Percentiles rank a stretch among this genome's conserved stretches.
These are phyloP conservation scores for Sebastes trivittatus DNA, from an alignment of 2,797 vertebrate species.

Conservation along the genomic window DNA sequence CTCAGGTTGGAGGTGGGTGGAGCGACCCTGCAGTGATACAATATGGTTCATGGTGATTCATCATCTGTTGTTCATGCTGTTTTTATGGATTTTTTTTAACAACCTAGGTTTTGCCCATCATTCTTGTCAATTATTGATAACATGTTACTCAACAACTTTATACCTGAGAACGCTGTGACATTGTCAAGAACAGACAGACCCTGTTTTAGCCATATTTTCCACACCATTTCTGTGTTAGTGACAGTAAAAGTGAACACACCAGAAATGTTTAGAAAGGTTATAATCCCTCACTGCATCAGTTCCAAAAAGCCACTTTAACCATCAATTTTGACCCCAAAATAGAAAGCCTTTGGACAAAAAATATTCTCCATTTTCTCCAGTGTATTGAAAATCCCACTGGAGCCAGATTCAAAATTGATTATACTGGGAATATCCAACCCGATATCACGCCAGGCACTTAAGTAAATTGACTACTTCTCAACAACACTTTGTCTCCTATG, in stretches of 20 bases:
- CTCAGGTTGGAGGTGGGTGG: neutral
- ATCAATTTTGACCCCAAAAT: too few relatives aligned
- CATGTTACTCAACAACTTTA: neutral
- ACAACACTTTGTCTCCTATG: too few relatives aligned
- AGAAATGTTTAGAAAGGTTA: neutral
- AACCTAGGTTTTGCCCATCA: neutral
- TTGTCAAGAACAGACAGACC: neutral
- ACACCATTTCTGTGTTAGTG: neutral
- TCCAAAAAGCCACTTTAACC: too few relatives aligned
- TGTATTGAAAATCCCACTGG: too few relatives aligned
- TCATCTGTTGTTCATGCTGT: neutral
- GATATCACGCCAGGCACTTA: too few relatives aligned
- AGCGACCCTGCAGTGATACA: neutral
- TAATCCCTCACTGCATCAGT: too few relatives aligned
- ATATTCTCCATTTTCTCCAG: too few relatives aligned
- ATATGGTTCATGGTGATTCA: neutral
- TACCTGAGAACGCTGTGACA: neutral
- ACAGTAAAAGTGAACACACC: neutral
- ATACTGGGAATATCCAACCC: too few relatives aligned
- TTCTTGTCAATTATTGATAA: neutral
- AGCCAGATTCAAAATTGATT: too few relatives aligned
- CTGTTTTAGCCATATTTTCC: neutral
- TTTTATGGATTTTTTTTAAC: neutral
- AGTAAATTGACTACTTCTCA: too few relatives aligned
- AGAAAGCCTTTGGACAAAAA: too few relatives aligned